Conservation (phyloP, 2,797 vertebrate species). For the Aldrovandia affinis region DNA sequence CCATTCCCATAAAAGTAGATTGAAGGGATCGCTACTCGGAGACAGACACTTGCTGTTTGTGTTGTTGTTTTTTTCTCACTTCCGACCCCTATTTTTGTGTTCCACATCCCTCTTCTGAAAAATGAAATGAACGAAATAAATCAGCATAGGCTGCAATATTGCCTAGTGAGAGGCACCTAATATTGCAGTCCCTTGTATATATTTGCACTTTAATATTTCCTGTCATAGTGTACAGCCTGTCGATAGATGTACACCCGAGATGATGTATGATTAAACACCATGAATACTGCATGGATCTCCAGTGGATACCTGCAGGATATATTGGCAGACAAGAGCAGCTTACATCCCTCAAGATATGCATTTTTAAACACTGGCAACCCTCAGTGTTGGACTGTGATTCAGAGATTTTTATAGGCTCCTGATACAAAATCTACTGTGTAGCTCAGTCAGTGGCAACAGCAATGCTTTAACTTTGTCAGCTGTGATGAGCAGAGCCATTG, state of each 20-base stretch:
- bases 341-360: neutral
- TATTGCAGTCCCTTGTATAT: too few relatives aligned
- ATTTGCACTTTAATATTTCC: neutral
- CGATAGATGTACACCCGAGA: neutral
- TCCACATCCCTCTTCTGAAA: neutral
- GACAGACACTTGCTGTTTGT: too few relatives aligned
- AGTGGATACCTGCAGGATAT: neutral
- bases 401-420: neutral
- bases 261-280: neutral
- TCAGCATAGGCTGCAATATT: too few relatives aligned
- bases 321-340: neutral
- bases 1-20: neutral
- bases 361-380: neutral
- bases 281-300: neutral
- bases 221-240: neutral
- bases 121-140: too few relatives aligned
- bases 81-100: neutral
- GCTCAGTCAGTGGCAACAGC: neutral
- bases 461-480: conserved; percentile 5
- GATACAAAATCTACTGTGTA: neutral
- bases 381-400: neutral
- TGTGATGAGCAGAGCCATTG: conserved; percentile 2
- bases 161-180: neutral
- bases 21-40: neutral
- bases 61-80: neutral